phyloP scores from a whole-genome alignment of 2,797 vertebrate genomes.

The Sus cebifrons region DNA sequence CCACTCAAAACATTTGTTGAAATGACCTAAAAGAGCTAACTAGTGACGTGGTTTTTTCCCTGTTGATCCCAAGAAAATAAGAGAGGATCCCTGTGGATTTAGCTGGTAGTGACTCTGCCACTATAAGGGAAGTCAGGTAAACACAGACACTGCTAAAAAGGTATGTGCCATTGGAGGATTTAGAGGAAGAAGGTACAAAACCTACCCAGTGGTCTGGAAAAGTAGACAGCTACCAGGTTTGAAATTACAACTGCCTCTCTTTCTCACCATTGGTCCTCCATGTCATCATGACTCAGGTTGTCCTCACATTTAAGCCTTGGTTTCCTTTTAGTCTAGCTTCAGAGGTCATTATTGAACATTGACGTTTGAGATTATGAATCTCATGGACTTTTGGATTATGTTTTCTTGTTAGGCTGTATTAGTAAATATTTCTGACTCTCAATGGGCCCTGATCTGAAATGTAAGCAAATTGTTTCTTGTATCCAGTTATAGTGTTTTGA shows the following conservation, averaged over 20 bases:
- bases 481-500: constrained; percentile 35
- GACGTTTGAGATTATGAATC: not conserved
- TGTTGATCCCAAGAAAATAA: not conserved
- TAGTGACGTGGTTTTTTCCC: not conserved
- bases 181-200: not conserved
- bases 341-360: not conserved
- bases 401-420: not conserved
- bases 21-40: not conserved
- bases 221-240: not conserved
- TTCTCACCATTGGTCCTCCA: not conserved
- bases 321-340: not conserved
- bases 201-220: not conserved
- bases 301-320: not conserved
- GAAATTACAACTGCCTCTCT: not conserved
- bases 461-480: constrained; percentile 22
- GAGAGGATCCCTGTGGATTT: not conserved
- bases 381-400: not conserved
- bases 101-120: not conserved
- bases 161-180: not conserved
- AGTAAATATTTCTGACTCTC: not conserved
- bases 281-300: not conserved
- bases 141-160: not conserved
- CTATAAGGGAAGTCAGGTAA: not conserved
- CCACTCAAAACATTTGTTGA: not conserved
- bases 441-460: constrained; percentile 4